Base-by-base conservation (phyloP, 2,797 vertebrate genomes). In the Pangasius macronema region DNA sequence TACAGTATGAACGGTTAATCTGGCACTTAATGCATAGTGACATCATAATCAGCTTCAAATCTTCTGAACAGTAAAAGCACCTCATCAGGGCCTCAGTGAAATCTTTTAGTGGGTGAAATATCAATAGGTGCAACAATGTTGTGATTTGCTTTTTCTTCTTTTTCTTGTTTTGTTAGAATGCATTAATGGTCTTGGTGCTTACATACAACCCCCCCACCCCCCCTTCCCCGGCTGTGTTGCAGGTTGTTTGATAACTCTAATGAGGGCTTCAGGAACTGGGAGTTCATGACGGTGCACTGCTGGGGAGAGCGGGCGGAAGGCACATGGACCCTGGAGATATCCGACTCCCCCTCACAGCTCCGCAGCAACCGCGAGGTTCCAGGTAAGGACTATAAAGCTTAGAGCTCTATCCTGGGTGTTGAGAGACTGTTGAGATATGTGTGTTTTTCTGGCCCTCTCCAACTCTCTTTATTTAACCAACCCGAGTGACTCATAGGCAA, bases 261-360 rank as follows among this genome's bases (percentile, higher is more conserved):
- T 0, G 96, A 98, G 89, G 98, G 98, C 3, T 99, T 99, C 92
- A 97, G 96, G 73, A 96, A 97, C 95, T 99, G 98, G 98, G 97
- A 98, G 90, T 98, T 99, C 93, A 98, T 99, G 98, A 97, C 97
- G 0, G 97, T 98, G 72, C 97, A 99, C 91, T 97, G 97, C 91
- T 99, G 98, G 98, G 97, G 97, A 9, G 98, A 99, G 92, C 95
- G 92, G 80, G 96, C 97, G 0, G 95, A 96, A 0, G 98, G 97
- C 3, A 96, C 94, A 7, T 99, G 98, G 98, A 97, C 95, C 8
- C 91, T 98, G 92, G 97, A 98, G 92, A 95, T 98, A 88, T 94
- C 94, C 0, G 98, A 99, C 91, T 94, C 95, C 0, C 97, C 96
- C 0, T 97, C 97, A 13, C 96, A 97, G 88, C 95, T 96, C 20